A percentile compares a stretch with the other conserved stretches of the same genome.
Evolutionary conservation across 2,113 vertebrate genomes (phyloP).

Genomic region (Channa argus): DNA sequence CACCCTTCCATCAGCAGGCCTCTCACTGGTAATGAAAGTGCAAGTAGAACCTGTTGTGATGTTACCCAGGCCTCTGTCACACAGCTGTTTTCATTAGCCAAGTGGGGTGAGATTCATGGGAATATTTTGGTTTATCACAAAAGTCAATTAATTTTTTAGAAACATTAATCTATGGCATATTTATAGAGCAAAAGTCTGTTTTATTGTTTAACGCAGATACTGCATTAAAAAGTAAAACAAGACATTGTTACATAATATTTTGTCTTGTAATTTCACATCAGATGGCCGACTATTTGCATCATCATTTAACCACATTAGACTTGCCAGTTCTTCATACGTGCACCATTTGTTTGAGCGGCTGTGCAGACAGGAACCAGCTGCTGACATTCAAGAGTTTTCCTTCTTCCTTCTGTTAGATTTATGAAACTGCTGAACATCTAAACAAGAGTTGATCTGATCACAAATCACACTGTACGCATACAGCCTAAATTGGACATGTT

Average conservation of each 20-base stretch:
- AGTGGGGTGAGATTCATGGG: background rate
- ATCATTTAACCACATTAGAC: conserved; percentile 33
- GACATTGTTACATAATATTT: background rate
- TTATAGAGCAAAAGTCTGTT: background rate
- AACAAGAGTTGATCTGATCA: conserved; percentile 17
- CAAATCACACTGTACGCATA: background rate
- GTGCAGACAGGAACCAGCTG: conserved; percentile 47
- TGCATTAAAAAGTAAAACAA: conserved; percentile 6
- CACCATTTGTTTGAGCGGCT: conserved; percentile 21
- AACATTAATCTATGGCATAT: background rate
- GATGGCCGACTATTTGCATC: conserved; percentile 35
- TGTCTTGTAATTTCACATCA: conserved; percentile 34
- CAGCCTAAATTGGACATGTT: conserved; percentile 2
- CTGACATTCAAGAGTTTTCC: conserved; percentile 31
- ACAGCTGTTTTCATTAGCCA: background rate
- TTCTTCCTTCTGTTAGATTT: conserved; percentile 8
- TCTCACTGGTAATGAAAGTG: background rate
- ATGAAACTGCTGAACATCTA: conserved; percentile 1
- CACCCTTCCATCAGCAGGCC: background rate
- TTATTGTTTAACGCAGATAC: background rate
- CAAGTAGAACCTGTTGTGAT: background rate
- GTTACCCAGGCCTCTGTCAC: background rate
- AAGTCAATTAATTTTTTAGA: background rate
- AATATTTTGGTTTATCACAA: background rate
- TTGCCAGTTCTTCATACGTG: conserved; percentile 1